Conservation (phyloP, 2,888 invertebrate species). For the Aleiodes testaceus region DNA sequence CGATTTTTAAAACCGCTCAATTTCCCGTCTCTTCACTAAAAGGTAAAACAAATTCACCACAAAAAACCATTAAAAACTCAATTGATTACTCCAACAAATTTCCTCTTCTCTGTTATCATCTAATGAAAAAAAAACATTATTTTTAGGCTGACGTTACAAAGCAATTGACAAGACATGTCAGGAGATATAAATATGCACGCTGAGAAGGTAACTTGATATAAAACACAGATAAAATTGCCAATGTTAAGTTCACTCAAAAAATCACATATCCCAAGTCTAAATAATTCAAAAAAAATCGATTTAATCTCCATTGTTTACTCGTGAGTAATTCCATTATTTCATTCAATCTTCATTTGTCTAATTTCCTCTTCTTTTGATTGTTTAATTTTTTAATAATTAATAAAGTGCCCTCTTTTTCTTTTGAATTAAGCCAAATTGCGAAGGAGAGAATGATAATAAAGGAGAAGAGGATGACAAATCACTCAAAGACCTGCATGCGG, state of each 20-base stretch:
- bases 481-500: slow-evolving; percentile 65
- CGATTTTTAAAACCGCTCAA: too few species aligned
- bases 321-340: background rate
- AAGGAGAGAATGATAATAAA: slow-evolving; percentile 60
- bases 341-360: too few species aligned
- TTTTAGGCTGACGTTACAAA: slow-evolving; percentile 20
- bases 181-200: slow-evolving; percentile 67
- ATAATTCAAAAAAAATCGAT: slow-evolving; percentile 11
- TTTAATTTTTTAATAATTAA: slow-evolving; percentile 36
- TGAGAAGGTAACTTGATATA: slow-evolving; percentile 61
- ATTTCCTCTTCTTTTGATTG: background rate
- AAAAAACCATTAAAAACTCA: too few species aligned
- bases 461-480: slow-evolving; percentile 64
- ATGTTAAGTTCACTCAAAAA: background rate
- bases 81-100: background rate
- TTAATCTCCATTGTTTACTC: slow-evolving; percentile 15
- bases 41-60: too few species aligned
- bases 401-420: slow-evolving; percentile 55
- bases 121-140: background rate
- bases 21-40: background rate
- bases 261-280: slow-evolving; percentile 43
- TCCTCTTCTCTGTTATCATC: background rate
- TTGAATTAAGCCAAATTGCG: slow-evolving; percentile 62
- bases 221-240: slow-evolving; percentile 37
- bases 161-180: slow-evolving; percentile 42